These are phyloP conservation scores for Deroplatys truncata DNA, from an alignment of 2,888 invertebrate species.

Conservation along the genomic window DNA sequence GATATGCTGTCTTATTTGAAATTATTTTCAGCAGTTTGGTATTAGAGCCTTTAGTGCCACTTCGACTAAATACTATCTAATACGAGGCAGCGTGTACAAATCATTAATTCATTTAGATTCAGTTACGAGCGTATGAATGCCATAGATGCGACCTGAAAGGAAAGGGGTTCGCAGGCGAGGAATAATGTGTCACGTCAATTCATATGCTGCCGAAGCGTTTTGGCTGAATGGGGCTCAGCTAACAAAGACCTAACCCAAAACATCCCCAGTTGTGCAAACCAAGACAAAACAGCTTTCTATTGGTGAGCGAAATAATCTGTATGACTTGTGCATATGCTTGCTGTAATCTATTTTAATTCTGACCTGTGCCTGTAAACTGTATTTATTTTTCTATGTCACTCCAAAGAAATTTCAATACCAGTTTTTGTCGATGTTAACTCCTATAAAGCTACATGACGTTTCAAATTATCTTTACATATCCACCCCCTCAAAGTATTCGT, in stretches of 20 bases:
- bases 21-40: not conserved
- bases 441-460: too few relatives aligned
- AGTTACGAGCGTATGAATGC: conserved; percentile 2
- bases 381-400: too few relatives aligned
- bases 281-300: not conserved
- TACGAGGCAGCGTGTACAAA: not conserved
- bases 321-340: not conserved
- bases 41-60: too few relatives aligned
- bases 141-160: not conserved
- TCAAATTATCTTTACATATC: too few relatives aligned
- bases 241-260: not conserved
- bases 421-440: too few relatives aligned
- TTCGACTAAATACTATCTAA: not conserved
- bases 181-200: not conserved
- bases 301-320: not conserved
- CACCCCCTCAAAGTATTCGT: too few relatives aligned
- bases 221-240: not conserved
- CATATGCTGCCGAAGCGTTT: not conserved
- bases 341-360: too few relatives aligned
- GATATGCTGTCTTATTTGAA: not conserved
- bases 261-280: not conserved
- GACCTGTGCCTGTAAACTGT: too few relatives aligned
- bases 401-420: too few relatives aligned
- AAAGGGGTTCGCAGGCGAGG: not conserved
- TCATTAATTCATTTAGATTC: conserved; percentile 9